A percentile compares a stretch with the other conserved stretches of the same genome.
phyloP scores from a whole-genome alignment of 2,797 vertebrate genomes.

The Xiphophorus birchmanni region DNA sequence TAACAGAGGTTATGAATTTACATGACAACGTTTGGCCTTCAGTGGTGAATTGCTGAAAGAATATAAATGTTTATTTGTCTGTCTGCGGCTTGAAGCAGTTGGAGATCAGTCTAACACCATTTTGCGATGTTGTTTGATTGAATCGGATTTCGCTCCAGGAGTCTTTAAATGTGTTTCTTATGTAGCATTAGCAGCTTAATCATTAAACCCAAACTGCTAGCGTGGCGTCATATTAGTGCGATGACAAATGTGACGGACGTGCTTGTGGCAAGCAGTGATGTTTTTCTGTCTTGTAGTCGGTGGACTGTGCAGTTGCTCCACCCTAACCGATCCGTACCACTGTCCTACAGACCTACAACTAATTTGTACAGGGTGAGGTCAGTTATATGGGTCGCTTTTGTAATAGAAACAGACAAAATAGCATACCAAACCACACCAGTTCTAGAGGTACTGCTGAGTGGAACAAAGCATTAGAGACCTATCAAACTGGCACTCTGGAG shows the following conservation, averaged over 20 bases:
- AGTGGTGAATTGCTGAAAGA: slow-evolving; percentile 22
- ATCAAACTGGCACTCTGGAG: background rate
- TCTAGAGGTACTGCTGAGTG: no score
- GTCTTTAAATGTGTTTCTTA: slow-evolving; percentile 3
- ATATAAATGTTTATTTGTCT: slow-evolving; percentile 41
- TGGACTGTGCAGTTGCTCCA: no score
- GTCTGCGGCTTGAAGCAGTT: slow-evolving; percentile 24
- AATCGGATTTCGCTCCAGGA: slow-evolving; percentile 6
- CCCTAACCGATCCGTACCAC: no score
- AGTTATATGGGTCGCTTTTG: no score
- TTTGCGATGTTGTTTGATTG: slow-evolving; percentile 8
- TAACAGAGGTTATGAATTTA: slow-evolving; percentile 61
- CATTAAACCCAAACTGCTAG: background rate
- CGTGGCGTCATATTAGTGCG: background rate
- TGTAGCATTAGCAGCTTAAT: background rate
- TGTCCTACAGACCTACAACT: no score
- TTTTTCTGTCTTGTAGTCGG: background rate
- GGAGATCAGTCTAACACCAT: slow-evolving; percentile 12
- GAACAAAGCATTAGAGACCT: no score
- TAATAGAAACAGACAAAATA: no score
- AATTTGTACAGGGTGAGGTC: no score
- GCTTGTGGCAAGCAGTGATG: background rate
- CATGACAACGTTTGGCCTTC: slow-evolving; percentile 61
- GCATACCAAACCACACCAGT: no score
- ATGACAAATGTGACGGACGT: background rate